Evolutionary conservation across 2,113 vertebrate species (phyloP), one percentile per base, ranked within the genome.

Genomic region (Hippocampus mohnikei): DNA sequence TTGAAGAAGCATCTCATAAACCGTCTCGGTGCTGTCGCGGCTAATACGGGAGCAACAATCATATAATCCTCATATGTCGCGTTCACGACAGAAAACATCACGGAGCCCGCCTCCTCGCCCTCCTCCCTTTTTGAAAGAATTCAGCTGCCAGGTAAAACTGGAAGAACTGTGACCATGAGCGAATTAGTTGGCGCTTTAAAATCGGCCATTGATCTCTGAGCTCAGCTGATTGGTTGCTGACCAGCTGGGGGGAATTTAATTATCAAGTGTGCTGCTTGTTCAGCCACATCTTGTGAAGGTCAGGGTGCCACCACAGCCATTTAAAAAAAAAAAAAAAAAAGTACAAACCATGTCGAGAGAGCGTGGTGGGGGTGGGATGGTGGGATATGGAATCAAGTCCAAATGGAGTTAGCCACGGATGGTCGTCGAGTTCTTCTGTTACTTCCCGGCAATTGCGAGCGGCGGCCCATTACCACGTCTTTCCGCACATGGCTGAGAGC

Each of bases 131-230:
- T 27, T 82, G 86, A 84, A 84, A 86, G 91, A 91, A 91, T 90
- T 92, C 88, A 78, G 80, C 71, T 67, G 70, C 66, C 90, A 91
- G 90, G 88, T 92, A 90, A 90, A 37, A 92, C 90, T 90, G 87
- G 88, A 91, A 92, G 92, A 92, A 90, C 86, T 92, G 89, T 88
- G 85, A 84, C 88, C 91, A 93, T 93, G 92, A 93, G 91, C 81
- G 82, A 90, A 93, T 93, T 92, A 90, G 89, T 92, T 91, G 91
- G 88, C 87, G 89, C 88, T 87, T 90, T 87, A 89, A 90, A 91
- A 91, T 89, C 80, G 69, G 74, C 80, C 86, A 93, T 92, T 90
- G 92, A 93, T 93, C 83, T 75, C 44, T 0, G 23, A 70, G 74
- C 85, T 48, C 33, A 71, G 83, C 88, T 84, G 91, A 92, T 92